Percentiles rank a stretch among this genome's conserved stretches.
Evolutionary conservation across 2,113 vertebrate species (phyloP).

Genomic region (Odontophorus gujanensis): DNA sequence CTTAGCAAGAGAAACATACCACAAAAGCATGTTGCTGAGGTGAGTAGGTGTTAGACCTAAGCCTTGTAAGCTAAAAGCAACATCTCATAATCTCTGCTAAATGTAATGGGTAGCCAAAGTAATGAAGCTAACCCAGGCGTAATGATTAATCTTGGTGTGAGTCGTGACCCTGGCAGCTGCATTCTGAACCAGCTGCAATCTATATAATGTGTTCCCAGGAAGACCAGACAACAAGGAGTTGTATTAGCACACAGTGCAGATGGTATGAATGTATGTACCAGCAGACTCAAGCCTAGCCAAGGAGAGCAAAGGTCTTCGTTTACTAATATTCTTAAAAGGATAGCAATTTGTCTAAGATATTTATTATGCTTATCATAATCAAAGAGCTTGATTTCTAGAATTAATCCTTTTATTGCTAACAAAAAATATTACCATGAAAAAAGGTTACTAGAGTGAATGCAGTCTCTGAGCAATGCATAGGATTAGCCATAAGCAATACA

Average conservation of each 20-base stretch:
- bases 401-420: conserved; percentile 66
- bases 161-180: conserved; percentile 78
- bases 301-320: conserved; percentile 69
- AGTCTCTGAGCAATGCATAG: background rate
- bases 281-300: conserved; percentile 36
- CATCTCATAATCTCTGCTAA: conserved; percentile 79
- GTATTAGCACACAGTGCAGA: conserved; percentile 70
- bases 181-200: conserved; percentile 80
- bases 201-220: conserved; percentile 80
- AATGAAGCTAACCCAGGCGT: conserved; percentile 77
- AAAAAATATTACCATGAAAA: conserved; percentile 64
- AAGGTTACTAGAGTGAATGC: conserved; percentile 7
- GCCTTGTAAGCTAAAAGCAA: conserved; percentile 80
- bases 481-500: conserved; percentile 53
- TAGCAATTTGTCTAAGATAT: conserved; percentile 55
- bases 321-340: conserved; percentile 75
- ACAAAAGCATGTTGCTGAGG: conserved; percentile 57
- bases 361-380: conserved; percentile 68
- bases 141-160: conserved; percentile 81
- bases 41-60: conserved; percentile 72
- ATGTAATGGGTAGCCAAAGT: conserved; percentile 78
- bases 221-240: conserved; percentile 75
- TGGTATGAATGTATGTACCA: conserved; percentile 59
- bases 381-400: conserved; percentile 44
- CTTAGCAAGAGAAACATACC: conserved; percentile 50